Percentiles rank a stretch among this genome's conserved stretches.
Conservation (phyloP, 2,113 vertebrate species). For the Pan troglodytes region NHGRI_mPanTro3-v2.1_pri NC_072407.2:38333001-38333500, state of each 20-base stretch:
- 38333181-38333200: not conserved
- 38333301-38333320: not conserved
- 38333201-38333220: not conserved
- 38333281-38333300: not conserved
- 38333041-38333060: not conserved
- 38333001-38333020: not conserved
- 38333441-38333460: not conserved
- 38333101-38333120: not conserved
- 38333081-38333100: not conserved
- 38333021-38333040: not conserved
- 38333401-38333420: not conserved
- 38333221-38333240: constrained; percentile 10
- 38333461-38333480: not conserved
- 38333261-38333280: not conserved
- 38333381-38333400: not conserved
- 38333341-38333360: not conserved
- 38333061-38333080: not conserved
- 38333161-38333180: not conserved
- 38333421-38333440: not conserved
- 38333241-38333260: not conserved
- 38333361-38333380: not conserved
- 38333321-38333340: not conserved
- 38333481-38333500: not conserved
- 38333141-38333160: not conserved
- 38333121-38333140: constrained; percentile 17